These are phyloP conservation scores for Anisognathus igniventris DNA, from an alignment of 2,797 vertebrate species.

Conservation along the genomic window DNA sequence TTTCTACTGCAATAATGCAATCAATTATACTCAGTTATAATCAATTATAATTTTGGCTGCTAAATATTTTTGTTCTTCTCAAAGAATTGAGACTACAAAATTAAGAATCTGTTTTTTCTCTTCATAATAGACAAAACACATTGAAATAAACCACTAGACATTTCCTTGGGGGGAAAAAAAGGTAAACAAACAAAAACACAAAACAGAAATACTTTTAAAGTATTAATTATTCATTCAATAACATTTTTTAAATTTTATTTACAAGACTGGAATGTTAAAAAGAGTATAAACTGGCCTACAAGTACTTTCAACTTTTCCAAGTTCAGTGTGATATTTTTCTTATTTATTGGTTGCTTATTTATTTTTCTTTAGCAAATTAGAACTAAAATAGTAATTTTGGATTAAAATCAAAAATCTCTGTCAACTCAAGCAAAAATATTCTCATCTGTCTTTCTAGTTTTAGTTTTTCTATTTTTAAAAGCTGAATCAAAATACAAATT, in stretches of 20 bases:
- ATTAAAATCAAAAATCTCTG: neutral
- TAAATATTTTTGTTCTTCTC: neutral
- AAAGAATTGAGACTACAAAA: neutral
- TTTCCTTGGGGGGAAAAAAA: neutral
- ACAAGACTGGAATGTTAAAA: neutral
- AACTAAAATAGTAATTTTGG: neutral
- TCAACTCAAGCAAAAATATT: neutral
- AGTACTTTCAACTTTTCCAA: neutral
- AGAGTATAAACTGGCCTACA: neutral
- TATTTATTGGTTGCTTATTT: neutral
- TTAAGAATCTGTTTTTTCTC: neutral
- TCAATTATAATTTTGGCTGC: neutral
- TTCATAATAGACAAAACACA: neutral
- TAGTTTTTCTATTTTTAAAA: neutral
- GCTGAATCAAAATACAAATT: neutral
- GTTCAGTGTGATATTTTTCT: neutral
- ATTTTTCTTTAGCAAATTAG: neutral
- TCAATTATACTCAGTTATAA: neutral
- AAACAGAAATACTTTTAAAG: neutral
- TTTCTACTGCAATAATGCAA: neutral
- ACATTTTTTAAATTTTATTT: neutral
- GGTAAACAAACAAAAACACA: neutral
- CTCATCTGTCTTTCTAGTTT: neutral
- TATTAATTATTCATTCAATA: neutral
- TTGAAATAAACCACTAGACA: accelerated